phyloP scores from a whole-genome alignment of 2,888 invertebrate species.

The Polymixis lichenea region DNA sequence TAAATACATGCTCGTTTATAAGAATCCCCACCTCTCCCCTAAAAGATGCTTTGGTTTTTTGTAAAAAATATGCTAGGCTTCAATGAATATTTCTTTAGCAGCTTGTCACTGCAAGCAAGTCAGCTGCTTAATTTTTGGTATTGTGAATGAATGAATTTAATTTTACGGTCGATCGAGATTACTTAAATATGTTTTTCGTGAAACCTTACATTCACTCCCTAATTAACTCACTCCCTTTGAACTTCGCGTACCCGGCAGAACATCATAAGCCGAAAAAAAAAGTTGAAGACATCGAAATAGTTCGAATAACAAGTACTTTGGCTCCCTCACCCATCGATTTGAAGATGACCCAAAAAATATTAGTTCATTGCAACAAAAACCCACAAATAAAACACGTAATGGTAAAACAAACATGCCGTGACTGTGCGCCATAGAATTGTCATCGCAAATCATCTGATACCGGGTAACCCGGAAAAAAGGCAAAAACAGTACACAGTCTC shows the following conservation, averaged over 20 bases:
- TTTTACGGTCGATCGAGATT: not conserved
- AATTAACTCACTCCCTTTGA: slow-evolving; percentile 8
- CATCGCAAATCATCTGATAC: slow-evolving; percentile 82
- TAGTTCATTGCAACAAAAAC: slow-evolving; percentile 46
- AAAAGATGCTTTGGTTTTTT: no score
- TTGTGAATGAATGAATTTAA: not conserved
- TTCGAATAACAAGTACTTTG: slow-evolving; percentile 3
- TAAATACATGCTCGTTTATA: not conserved
- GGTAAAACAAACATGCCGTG: slow-evolving; percentile 80
- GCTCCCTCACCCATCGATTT: slow-evolving; percentile 25
- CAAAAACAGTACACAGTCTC: slow-evolving; percentile 85
- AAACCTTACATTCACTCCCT: not conserved
- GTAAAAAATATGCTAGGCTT: not conserved
- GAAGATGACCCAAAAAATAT: slow-evolving; percentile 58
- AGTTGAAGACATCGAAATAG: slow-evolving; percentile 18
- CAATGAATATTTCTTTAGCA: not conserved
- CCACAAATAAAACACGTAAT: slow-evolving; percentile 58
- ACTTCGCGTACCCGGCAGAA: not conserved
- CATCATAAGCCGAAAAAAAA: not conserved
- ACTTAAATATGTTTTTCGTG: not conserved
- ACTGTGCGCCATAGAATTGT: slow-evolving; percentile 79
- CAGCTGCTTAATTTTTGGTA: not conserved
- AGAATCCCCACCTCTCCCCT: no score
- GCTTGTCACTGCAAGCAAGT: not conserved
- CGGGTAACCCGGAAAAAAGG: slow-evolving; percentile 72